Percentiles rank a stretch among this genome's conserved stretches.
These are phyloP conservation scores for Hydraecia micacea DNA, from an alignment of 2,888 invertebrate genomes.

Conservation along the genomic window DNA sequence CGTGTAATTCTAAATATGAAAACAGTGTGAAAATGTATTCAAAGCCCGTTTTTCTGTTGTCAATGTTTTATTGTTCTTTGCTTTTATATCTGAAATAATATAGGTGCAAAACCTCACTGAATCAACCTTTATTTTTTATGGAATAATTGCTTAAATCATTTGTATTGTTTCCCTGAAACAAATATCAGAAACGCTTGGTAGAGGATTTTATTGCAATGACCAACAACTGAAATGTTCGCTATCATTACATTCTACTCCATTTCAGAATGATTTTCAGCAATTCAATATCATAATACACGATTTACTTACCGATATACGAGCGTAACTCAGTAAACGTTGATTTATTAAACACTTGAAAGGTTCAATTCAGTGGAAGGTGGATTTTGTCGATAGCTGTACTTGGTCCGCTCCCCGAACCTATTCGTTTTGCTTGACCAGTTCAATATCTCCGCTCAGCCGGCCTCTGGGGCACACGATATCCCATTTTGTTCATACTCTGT, in stretches of 20 bases:
- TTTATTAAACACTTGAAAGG: constrained; percentile 59
- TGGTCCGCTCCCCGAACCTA: constrained; percentile 69
- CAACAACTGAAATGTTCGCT: constrained; percentile 31
- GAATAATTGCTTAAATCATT: neutral
- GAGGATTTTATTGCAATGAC: constrained; percentile 30
- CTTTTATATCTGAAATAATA: neutral
- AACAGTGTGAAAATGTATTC: neutral
- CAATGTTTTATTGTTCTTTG: neutral
- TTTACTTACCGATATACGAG: constrained; percentile 55
- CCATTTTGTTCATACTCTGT: constrained; percentile 81
- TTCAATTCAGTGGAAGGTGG: constrained; percentile 66
- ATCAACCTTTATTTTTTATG: neutral
- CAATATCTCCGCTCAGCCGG: constrained; percentile 81
- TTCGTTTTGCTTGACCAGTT: constrained; percentile 76
- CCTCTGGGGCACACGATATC: constrained; percentile 78
- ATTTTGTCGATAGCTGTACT: constrained; percentile 70
- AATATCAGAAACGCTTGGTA: constrained; percentile 1
- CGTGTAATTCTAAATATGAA: neutral
- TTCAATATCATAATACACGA: constrained; percentile 59
- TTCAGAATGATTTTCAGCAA: constrained; percentile 33
- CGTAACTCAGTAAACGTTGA: constrained; percentile 54
- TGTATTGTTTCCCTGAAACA: neutral
- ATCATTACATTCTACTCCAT: constrained; percentile 53
- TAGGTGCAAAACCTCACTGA: neutral
- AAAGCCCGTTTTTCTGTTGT: neutral